Conservation (phyloP, 2,797 vertebrate genomes). For the Bryconaethiops microstoma region DNA sequence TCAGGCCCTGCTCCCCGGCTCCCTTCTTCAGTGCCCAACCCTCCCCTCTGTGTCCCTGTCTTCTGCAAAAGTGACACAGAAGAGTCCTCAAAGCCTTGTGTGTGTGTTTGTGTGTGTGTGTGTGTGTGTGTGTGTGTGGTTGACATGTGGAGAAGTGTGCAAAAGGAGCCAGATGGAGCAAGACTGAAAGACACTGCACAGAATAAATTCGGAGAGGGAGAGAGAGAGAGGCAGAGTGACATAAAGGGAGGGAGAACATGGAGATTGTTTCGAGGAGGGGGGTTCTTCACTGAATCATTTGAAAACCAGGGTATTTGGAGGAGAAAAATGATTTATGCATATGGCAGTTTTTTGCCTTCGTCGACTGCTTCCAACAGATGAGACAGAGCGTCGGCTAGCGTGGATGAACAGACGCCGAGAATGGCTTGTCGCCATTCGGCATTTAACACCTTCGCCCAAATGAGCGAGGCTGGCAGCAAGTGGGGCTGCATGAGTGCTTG, state of each 20-base stretch:
- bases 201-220: conserved; percentile 24
- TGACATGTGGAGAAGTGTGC: conserved; percentile 27
- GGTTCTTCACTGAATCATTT: conserved; percentile 29
- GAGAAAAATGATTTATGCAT: conserved; percentile 39
- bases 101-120: not conserved
- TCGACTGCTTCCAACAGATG: conserved; percentile 24
- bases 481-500: not conserved
- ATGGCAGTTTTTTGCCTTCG: conserved; percentile 23
- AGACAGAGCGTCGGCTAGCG: conserved; percentile 19
- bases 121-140: conserved; percentile 38
- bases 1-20: conserved; percentile 30
- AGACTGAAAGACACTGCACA: conserved; percentile 21
- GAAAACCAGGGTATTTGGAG: conserved; percentile 5
- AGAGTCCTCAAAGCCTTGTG: conserved; percentile 26
- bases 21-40: conserved; percentile 18
- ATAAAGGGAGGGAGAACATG: conserved; percentile 1
- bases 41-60: conserved; percentile 28
- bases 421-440: conserved; percentile 21
- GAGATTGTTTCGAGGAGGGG: not conserved
- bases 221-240: conserved; percentile 1
- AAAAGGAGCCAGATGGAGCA: conserved; percentile 41
- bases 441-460: conserved; percentile 51
- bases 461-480: conserved; percentile 10
- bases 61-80: conserved; percentile 47
- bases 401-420: conserved; percentile 29